Conservation (phyloP, 2,888 invertebrate species). For the Halictus quadricinctus region DNA sequence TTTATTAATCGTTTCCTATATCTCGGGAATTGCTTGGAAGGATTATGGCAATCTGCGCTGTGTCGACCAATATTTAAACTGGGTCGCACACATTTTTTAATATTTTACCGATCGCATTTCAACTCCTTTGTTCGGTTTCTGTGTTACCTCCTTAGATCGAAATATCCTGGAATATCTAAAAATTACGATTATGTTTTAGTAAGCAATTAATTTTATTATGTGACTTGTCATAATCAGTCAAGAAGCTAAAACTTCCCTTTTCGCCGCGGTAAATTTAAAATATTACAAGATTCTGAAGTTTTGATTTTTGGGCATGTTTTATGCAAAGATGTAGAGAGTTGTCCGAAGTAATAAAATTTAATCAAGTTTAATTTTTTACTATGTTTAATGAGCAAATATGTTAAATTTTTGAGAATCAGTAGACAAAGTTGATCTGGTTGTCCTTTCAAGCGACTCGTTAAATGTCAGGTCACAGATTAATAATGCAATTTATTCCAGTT, state of each 20-base stretch:
- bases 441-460: not conserved
- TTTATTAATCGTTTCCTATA: not conserved
- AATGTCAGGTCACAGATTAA: not conserved
- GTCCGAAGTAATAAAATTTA: no score
- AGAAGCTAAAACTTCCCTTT: not conserved
- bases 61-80: not conserved
- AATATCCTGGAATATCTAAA: not conserved
- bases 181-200: not conserved
- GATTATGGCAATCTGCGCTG: not conserved
- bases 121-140: not conserved
- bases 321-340: not conserved
- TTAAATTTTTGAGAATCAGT: not conserved
- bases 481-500: not conserved
- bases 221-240: no score
- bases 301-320: not conserved
- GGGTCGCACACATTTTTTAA: not conserved
- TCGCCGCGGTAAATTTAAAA: not conserved
- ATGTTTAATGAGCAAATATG: not conserved
- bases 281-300: not conserved
- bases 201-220: not conserved
- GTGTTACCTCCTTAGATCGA: not conserved
- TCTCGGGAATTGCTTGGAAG: not conserved
- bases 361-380: no score
- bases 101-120: not conserved
- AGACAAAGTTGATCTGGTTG: not conserved